Percentiles rank a stretch among this genome's conserved stretches.
Evolutionary conservation across 2,888 invertebrate species (phyloP).

Genomic region (Apotomis turbidana): DNA sequence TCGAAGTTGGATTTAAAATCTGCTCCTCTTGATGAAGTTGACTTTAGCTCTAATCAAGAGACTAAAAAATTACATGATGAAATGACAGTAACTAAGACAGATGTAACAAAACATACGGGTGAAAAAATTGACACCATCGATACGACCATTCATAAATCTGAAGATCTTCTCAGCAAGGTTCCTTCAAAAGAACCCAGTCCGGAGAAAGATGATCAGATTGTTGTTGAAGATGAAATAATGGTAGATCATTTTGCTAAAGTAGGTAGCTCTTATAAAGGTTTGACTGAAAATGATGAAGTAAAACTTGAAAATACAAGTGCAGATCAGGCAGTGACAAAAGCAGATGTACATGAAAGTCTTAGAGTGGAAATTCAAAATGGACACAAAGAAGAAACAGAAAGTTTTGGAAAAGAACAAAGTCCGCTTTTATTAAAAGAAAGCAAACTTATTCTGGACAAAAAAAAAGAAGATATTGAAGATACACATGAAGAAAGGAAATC

Average conservation of each 20-base stretch:
- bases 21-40: slow-evolving; percentile 16
- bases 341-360: slow-evolving; percentile 26
- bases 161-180: slow-evolving; percentile 57
- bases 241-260: slow-evolving; percentile 44
- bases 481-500: slow-evolving; percentile 24
- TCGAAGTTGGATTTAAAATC: background rate
- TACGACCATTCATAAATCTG: slow-evolving; percentile 53
- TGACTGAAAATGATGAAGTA: slow-evolving; percentile 28
- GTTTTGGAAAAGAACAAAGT: slow-evolving; percentile 26
- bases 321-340: slow-evolving; percentile 15
- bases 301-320: background rate
- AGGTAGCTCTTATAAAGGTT: slow-evolving; percentile 44
- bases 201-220: slow-evolving; percentile 56
- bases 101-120: background rate
- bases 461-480: slow-evolving; percentile 41
- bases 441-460: slow-evolving; percentile 45
- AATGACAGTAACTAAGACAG: slow-evolving; percentile 13
- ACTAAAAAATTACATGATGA: slow-evolving; percentile 30
- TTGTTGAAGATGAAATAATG: slow-evolving; percentile 48
- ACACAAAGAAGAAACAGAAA: background rate
- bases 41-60: slow-evolving; percentile 17
- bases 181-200: slow-evolving; percentile 60
- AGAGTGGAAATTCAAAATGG: slow-evolving; percentile 20
- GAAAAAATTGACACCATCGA: slow-evolving; percentile 54
- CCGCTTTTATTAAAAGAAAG: slow-evolving; percentile 47